A percentile compares a stretch with the other conserved stretches of the same genome.
Evolutionary conservation across 2,888 invertebrate species (phyloP).

Genomic region (Eremobia ochroleuca): DNA sequence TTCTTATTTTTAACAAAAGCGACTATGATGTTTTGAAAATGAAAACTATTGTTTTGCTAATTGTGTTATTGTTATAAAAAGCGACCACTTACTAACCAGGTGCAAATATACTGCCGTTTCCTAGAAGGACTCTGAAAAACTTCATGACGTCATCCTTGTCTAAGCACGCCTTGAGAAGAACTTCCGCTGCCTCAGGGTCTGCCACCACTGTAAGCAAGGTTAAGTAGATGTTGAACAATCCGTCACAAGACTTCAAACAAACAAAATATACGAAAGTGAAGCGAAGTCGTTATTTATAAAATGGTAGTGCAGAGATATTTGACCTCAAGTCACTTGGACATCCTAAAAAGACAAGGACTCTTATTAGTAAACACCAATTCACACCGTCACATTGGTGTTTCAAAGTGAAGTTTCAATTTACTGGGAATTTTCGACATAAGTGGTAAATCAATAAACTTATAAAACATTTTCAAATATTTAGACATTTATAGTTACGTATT

Average conservation of each 20-base stretch:
- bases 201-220: constrained; percentile 65
- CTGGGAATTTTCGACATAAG: background rate
- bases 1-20: no score
- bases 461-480: no score
- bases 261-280: background rate
- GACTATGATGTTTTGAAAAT: no score
- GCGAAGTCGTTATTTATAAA: no score
- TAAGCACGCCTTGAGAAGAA: constrained; percentile 71
- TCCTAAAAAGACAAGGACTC: background rate
- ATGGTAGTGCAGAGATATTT: background rate
- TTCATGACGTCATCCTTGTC: constrained; percentile 75
- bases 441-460: background rate
- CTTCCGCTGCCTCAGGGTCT: constrained; percentile 70
- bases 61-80: no score
- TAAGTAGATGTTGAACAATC: constrained; percentile 4
- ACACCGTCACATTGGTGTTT: background rate
- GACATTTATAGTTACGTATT: no score
- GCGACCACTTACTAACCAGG: constrained; percentile 42
- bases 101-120: constrained; percentile 77
- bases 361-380: background rate
- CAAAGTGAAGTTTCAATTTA: background rate
- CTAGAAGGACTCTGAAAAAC: constrained; percentile 63
- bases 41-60: no score
- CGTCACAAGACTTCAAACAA: background rate
- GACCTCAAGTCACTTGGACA: background rate